Evolutionary conservation across 2,797 vertebrate genomes (phyloP), one percentile per base, ranked within the genome.

Genomic region (Myoxocephalus aenaeus): DNA sequence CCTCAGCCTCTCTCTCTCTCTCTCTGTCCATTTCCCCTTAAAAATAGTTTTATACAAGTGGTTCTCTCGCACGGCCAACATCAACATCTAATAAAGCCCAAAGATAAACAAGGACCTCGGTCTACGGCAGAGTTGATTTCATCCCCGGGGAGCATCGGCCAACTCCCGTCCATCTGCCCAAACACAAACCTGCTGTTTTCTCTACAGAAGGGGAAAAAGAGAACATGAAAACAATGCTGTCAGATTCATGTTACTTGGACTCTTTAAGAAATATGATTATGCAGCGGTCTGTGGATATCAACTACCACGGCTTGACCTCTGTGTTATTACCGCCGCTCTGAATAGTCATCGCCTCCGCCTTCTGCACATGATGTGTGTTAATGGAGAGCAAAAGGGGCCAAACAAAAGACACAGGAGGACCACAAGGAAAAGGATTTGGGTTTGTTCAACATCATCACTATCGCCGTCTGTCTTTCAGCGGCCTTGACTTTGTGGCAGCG

Each of bases 31-130:
- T 82, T 86, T 81, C 87, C 83, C 83, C 86, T 91, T 92, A 91
- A 93, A 94, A 92, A 91, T 89, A 87, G 70, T 89, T 90, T 93
- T 92, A 92, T 95, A 92, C 93, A 93, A 94, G 94, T 87, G 92
- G 90, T 94, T 87, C 90, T 92, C 86, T 92, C 81, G 80, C 82
- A 81, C 80, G 20, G 93, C 94, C 94, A 95, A 95, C 91, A 95
- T 95, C 93, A 95, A 95, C 94, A 95, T 94, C 92, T 91, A 94
- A 94, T 94, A 94, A 95, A 94, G 94, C 85, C 87, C 87, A 90
- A 95, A 94, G 93, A 95, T 95, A 95, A 95, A 95, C 94, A 95
- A 68, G 88, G 92, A 90, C 86, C 86, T 89, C 79, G 89, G 89
- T 94, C 92, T 82, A 88, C 91, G 89, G 91, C 93, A 93, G 94